Evolutionary conservation across 1,140 invertebrate genomes (phyloP).

Genomic region (Samia ricini): DNA sequence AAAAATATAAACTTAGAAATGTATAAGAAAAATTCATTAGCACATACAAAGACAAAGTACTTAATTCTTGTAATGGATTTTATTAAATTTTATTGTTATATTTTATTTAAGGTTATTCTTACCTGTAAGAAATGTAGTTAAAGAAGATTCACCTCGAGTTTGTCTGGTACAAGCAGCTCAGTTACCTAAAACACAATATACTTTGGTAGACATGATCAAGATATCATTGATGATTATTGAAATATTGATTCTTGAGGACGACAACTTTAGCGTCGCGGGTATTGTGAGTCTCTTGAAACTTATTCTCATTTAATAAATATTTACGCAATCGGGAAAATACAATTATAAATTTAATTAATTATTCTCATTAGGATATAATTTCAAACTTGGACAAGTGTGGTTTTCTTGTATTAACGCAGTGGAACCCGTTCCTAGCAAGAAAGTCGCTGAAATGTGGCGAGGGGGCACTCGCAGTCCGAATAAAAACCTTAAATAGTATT

Average conservation of each 20-base stretch:
- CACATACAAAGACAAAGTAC: neutral
- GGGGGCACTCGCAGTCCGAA: neutral
- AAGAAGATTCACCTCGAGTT: slow-evolving; percentile 1
- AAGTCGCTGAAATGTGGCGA: neutral
- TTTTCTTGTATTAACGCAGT: slow-evolving; percentile 7
- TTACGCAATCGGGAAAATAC: neutral
- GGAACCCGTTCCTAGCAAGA: slow-evolving; percentile 9
- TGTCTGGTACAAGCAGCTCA: neutral
- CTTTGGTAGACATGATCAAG: neutral
- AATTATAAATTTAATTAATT: neutral
- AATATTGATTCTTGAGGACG: slow-evolving; percentile 1
- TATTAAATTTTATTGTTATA: neutral
- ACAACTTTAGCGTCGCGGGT: neutral
- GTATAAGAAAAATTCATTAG: no score
- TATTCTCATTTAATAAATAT: neutral
- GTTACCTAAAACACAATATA: neutral
- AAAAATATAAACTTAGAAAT: no score
- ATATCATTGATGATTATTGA: neutral
- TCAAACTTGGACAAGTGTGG: neutral
- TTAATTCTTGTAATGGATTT: no score
- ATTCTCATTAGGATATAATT: slow-evolving; percentile 5
- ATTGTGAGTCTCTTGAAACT: neutral
- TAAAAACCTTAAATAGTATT: slow-evolving; percentile 2
- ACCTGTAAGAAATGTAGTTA: neutral
- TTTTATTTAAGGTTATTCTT: neutral